Base-by-base conservation (phyloP, 2,888 invertebrate species). In the Agonopterix subpropinquella region DNA sequence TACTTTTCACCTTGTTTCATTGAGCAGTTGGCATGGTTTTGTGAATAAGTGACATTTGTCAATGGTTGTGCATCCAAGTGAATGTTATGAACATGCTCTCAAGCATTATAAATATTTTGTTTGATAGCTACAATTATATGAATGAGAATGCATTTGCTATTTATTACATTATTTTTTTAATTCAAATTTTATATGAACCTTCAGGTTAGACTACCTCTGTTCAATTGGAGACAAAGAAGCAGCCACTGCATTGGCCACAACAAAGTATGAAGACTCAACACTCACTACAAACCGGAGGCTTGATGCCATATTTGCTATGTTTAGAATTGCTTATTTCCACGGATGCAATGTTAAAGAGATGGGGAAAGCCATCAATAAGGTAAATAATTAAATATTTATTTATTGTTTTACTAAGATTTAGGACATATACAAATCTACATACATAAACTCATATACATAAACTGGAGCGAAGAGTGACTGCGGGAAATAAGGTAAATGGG, bases 281-380 rank as follows among this genome's bases (percentile, higher is more conserved):
- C 65, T 90, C 13, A 90, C 90, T 1, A 90, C 90, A 4, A 90
- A 90, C 53, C 84, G 90, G 58, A 70, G 90, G 45, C 74, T 90
- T 11, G 90, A 90, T 77, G 90, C 89, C 43, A 79, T 90, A 9
- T 90, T 90, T 75, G 87, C 90, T 28, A 62, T 90, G 49, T 90
- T 90, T 56, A 82, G 90, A 61, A 87, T 90, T 74, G 80, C 90
- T n/a, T 90, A 90, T 59, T 90, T 90, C 65, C 90, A 90, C 68
- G 90, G 89, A 4, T 90, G 90, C 60, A 88, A 90, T 78, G 89
- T 90, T 1, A 89, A 89, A 66, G 89, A 89, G 51, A 90, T 90
- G 90, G 89, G 87, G 45, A 87, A 85, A 59, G 80, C 89, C 39
- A 87, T 90, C 37, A 89, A 82, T 55, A 90, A 90, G 84, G 90